Percentiles rank a stretch among this genome's conserved stretches.
Conservation (phyloP, 1,140 invertebrate genomes). For the Heterodera schachtii region DNA sequence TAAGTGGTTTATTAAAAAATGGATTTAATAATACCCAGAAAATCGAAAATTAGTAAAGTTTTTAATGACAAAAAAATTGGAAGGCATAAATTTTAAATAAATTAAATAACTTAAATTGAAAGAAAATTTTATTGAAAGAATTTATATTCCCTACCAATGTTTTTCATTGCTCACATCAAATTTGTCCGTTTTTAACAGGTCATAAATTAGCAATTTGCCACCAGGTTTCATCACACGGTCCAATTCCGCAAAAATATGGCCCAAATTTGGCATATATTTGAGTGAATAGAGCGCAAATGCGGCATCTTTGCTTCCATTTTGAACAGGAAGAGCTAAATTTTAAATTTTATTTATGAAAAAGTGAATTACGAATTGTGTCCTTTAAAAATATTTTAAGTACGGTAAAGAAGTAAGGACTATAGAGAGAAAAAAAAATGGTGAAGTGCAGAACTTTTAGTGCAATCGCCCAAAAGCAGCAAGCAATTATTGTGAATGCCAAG, state of each 20-base stretch:
- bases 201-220: slow-evolving; percentile 62
- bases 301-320: slow-evolving; percentile 53
- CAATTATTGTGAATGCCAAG: slow-evolving; percentile 48
- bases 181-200: slow-evolving; percentile 60
- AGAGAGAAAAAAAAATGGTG: no score
- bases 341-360: no score
- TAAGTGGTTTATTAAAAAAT: no score
- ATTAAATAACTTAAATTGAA: neutral
- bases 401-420: no score
- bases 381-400: no score
- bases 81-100: slow-evolving; percentile 36
- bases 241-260: slow-evolving; percentile 54
- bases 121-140: neutral
- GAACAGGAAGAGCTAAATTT: slow-evolving; percentile 54
- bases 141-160: slow-evolving; percentile 43
- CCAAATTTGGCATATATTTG: slow-evolving; percentile 60
- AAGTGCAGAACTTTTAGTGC: slow-evolving; percentile 66
- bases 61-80: neutral
- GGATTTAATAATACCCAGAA: no score
- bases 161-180: slow-evolving; percentile 56
- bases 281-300: slow-evolving; percentile 64
- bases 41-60: no score
- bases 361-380: no score
- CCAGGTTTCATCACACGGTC: slow-evolving; percentile 49
- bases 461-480: slow-evolving; percentile 69